Percentiles rank a stretch among this genome's conserved stretches.
phyloP scores from a whole-genome alignment of 2,797 vertebrate species.

The Pagetopsis macropterus region DNA sequence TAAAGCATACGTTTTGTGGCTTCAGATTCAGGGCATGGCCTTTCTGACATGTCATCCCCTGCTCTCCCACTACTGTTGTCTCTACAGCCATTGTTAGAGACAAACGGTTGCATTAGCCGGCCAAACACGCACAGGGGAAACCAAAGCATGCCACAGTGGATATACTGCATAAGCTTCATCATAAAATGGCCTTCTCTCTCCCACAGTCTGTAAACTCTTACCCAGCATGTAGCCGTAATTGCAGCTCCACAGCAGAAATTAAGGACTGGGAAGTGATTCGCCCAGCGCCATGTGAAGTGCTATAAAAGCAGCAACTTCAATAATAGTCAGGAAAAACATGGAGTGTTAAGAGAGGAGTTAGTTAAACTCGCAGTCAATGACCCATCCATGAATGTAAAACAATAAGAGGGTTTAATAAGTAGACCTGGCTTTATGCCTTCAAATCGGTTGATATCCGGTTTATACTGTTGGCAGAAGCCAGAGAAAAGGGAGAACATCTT shows the following conservation, averaged over 20 bases:
- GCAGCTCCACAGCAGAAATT: conserved; percentile 69
- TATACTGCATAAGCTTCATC: conserved; percentile 48
- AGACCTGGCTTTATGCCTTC: not conserved
- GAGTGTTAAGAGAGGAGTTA: conserved; percentile 49
- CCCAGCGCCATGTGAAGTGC: conserved; percentile 37
- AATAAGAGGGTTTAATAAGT: not conserved
- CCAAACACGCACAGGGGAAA: conserved; percentile 21
- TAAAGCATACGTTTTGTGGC: conserved; percentile 22
- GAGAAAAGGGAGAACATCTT: not conserved
- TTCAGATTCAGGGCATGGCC: conserved; percentile 2
- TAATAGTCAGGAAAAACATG: conserved; percentile 33
- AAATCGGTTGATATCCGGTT: conserved; percentile 19
- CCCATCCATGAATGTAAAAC: conserved; percentile 29
- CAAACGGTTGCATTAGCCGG: conserved; percentile 6
- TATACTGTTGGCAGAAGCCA: conserved; percentile 5
- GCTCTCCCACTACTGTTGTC: conserved; percentile 9
- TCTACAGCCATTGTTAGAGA: conserved; percentile 15
- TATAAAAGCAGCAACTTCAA: conserved; percentile 54
- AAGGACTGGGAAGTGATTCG: conserved; percentile 46
- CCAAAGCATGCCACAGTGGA: conserved; percentile 13
- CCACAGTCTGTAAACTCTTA: conserved; percentile 71
- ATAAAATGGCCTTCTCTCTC: conserved; percentile 55
- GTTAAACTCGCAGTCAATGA: conserved; percentile 65
- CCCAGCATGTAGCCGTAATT: conserved; percentile 68
- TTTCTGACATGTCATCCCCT: conserved; percentile 8